Base-by-base conservation (phyloP, 2,113 vertebrate species). In the Tenebrosternarchus preto region DNA sequence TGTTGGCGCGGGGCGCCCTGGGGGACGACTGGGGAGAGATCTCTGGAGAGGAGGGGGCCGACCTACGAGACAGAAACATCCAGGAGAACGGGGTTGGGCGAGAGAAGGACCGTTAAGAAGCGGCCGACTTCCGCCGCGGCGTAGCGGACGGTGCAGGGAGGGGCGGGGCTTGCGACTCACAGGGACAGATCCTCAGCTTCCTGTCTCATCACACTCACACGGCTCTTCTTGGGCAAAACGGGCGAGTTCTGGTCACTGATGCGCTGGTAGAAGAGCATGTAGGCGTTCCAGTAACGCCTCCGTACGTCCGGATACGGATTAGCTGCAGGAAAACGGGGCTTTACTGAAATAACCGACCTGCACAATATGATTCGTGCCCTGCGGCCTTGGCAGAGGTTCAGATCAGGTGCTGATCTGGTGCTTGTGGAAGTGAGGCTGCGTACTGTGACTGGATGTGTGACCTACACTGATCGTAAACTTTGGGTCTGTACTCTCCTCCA, bases 391-490 rank as follows among this genome's bases (percentile, higher is more conserved):
- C 36, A 73, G 33, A 20, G 76, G 33, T 29, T 59, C 39, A 39
- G 20, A n/a, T n/a, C 20, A 46, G 9, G 29, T 63, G 6, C 9
- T 4, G 8, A 74, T 33, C 9, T 22, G 4, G 19, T 6, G 11
- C 43, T 46, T 4, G 43, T 46, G 17, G 39, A 66, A 33, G 33
- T 36, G 33, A 6, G 33, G 6, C 33, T 2, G 33, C 2, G 33
- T n/a, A 36, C 33, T 6, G 25, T 12, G 57, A 72, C 36, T 15
- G 5, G 8, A 3, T 20, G 25, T 1, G 16, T 25, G 0, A 88
- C 97, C 94, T 92, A 99, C 98, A 98, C 56, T 99, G 97, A 91
- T 99, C 97, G 16, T 98, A 98, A 72, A 99, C 97, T 92, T 98
- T 98, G 63, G 98, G 97, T 81, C 96, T 94, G 76, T 99, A 99